Evolutionary conservation across 2,888 invertebrate genomes (phyloP).

Genomic region (Tinea semifulvella): DNA sequence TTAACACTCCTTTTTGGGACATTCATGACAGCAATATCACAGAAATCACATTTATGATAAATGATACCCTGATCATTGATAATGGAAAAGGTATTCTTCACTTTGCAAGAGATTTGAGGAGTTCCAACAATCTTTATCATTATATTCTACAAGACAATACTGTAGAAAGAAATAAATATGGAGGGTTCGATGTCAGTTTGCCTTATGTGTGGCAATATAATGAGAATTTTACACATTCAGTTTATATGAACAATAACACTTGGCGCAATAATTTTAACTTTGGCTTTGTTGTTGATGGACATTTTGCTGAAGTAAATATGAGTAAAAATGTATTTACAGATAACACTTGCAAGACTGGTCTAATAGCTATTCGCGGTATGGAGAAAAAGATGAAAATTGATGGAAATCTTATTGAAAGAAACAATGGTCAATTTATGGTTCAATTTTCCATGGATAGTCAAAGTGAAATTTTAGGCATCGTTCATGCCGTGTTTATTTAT

Average conservation of each 20-base stretch:
- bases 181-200: slow-evolving; percentile 88
- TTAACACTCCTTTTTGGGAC: slow-evolving; percentile 88
- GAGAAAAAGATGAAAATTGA: slow-evolving; percentile 92
- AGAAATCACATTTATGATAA: slow-evolving; percentile 89
- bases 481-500: slow-evolving; percentile 79
- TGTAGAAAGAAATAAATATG: slow-evolving; percentile 83
- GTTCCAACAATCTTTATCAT: slow-evolving; percentile 97
- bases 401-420: slow-evolving; percentile 80
- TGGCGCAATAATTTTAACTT: slow-evolving; percentile 90
- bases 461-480: slow-evolving; percentile 89
- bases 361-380: slow-evolving; percentile 90
- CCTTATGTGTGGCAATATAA: slow-evolving; percentile 97
- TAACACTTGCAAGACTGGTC: slow-evolving; percentile 83
- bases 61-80: slow-evolving; percentile 83
- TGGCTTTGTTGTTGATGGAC: slow-evolving; percentile 87
- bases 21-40: slow-evolving; percentile 86
- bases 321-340: slow-evolving; percentile 85
- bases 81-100: slow-evolving; percentile 91
- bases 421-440: slow-evolving; percentile 83
- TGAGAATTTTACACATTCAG: slow-evolving; percentile 92
- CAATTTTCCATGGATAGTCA: slow-evolving; percentile 92
- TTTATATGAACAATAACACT: slow-evolving; percentile 86
- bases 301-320: slow-evolving; percentile 90
- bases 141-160: slow-evolving; percentile 89
- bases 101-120: slow-evolving; percentile 90